These are phyloP conservation scores for Cosmorhoe ocellata DNA, from an alignment of 2,888 invertebrate species.

Conservation along the genomic window DNA sequence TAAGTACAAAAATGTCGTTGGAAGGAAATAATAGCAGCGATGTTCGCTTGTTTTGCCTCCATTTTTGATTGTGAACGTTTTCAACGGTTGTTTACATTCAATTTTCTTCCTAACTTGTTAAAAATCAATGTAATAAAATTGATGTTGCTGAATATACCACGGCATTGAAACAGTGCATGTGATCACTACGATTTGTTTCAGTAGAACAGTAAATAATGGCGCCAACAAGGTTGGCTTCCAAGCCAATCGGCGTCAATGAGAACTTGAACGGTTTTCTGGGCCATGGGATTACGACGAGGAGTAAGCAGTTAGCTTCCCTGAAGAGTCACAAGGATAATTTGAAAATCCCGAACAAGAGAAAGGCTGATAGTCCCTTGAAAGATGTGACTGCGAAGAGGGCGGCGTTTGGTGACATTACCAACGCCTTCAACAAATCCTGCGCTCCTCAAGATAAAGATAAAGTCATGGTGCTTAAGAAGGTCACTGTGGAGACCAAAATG, in stretches of 20 bases:
- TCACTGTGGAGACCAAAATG: slow-evolving; percentile 76
- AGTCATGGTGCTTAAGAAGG: slow-evolving; percentile 70
- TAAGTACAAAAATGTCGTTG: slow-evolving; percentile 57
- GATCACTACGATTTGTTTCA: slow-evolving; percentile 56
- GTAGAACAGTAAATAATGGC: slow-evolving; percentile 81
- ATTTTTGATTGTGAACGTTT: slow-evolving; percentile 67
- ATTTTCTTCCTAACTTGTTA: slow-evolving; percentile 30
- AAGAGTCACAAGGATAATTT: slow-evolving; percentile 67
- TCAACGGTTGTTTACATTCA: slow-evolving; percentile 56
- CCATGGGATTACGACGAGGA: slow-evolving; percentile 84
- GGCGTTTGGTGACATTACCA: slow-evolving; percentile 93
- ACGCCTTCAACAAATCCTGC: slow-evolving; percentile 81
- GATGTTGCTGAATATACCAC: slow-evolving; percentile 26
- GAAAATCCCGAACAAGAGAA: slow-evolving; percentile 86
- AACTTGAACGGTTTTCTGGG: slow-evolving; percentile 70
- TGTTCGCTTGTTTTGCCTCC: slow-evolving; percentile 80
- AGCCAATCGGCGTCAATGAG: slow-evolving; percentile 73
- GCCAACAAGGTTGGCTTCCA: slow-evolving; percentile 83
- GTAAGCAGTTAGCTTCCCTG: slow-evolving; percentile 81
- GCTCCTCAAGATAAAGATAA: slow-evolving; percentile 67
- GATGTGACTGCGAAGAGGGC: slow-evolving; percentile 89
- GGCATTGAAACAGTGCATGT: slow-evolving; percentile 49
- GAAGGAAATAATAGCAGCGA: slow-evolving; percentile 53
- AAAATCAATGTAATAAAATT: slow-evolving; percentile 10
- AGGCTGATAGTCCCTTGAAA: slow-evolving; percentile 91